Percentiles rank a stretch among this genome's conserved stretches.
Evolutionary conservation across 2,113 vertebrate species (phyloP).

Genomic region (Taxidea taxus): DNA sequence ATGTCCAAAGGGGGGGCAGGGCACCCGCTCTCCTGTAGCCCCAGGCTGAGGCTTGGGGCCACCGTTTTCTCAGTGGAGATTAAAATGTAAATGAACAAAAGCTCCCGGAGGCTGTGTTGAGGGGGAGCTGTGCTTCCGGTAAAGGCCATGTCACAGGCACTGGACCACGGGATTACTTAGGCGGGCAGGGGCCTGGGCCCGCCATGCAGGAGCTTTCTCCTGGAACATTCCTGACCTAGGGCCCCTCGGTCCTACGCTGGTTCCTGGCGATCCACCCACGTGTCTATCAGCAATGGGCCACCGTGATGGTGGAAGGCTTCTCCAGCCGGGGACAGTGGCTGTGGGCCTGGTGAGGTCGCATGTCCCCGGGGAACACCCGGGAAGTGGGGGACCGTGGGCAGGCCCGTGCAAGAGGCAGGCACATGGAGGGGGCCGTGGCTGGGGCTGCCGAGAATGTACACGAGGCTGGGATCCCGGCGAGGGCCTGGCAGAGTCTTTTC

Average conservation of each 20-base stretch:
- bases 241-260: background rate
- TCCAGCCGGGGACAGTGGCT: background rate
- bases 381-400: accelerated
- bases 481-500: background rate
- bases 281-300: accelerated
- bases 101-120: no score
- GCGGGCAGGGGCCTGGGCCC: background rate
- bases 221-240: background rate
- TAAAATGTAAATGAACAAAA: no score
- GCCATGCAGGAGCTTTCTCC: background rate
- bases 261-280: accelerated
- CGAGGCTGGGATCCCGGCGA: background rate
- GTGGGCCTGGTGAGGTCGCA: background rate
- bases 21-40: background rate
- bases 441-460: background rate
- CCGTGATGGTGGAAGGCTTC: accelerated
- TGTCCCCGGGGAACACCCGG: background rate
- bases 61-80: background rate
- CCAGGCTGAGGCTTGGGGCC: background rate
- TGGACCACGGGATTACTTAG: accelerated
- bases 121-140: no score
- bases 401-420: no score
- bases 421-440: background rate
- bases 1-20: background rate
- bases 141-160: background rate